Percentiles rank a stretch among this genome's conserved stretches.
Evolutionary conservation across 1,140 invertebrate genomes (phyloP).

Genomic region (Sycophila sp.): DNA sequence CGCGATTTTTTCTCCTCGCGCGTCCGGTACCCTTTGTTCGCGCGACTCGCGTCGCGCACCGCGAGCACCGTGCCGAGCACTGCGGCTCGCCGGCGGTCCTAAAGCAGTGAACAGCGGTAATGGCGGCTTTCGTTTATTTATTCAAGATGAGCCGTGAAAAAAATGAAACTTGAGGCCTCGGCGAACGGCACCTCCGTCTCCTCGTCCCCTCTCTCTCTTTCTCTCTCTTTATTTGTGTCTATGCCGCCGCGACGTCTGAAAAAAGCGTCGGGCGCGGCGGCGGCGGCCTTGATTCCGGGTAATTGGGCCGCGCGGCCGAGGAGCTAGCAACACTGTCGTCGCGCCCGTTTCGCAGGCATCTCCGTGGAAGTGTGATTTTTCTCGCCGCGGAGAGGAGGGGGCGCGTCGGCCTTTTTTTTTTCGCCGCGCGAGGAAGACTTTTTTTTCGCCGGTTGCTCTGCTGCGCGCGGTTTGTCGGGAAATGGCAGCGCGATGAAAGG

Average conservation of each 20-base stretch:
- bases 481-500: neutral
- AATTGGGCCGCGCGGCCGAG: neutral
- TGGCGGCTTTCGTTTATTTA: slow-evolving; percentile 62
- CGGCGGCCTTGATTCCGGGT: neutral
- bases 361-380: too few relatives aligned
- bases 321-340: neutral
- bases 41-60: neutral
- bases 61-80: slow-evolving; percentile 9
- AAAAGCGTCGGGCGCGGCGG: neutral
- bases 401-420: too few relatives aligned
- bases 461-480: neutral
- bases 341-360: too few relatives aligned
- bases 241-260: too few relatives aligned
- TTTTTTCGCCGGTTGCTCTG: too few relatives aligned
- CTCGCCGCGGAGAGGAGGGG: neutral
- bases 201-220: neutral
- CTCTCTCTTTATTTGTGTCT: neutral
- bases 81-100: too few relatives aligned
- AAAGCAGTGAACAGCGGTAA: slow-evolving; percentile 54
- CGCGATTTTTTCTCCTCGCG: neutral
- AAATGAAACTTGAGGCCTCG: slow-evolving; percentile 41
- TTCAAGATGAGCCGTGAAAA: slow-evolving; percentile 32
- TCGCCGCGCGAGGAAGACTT: too few relatives aligned
- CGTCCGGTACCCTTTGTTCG: neutral
- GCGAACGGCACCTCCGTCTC: neutral